Conservation (phyloP, 2,113 vertebrate species). For the Leucoraja erinaceus region DNA sequence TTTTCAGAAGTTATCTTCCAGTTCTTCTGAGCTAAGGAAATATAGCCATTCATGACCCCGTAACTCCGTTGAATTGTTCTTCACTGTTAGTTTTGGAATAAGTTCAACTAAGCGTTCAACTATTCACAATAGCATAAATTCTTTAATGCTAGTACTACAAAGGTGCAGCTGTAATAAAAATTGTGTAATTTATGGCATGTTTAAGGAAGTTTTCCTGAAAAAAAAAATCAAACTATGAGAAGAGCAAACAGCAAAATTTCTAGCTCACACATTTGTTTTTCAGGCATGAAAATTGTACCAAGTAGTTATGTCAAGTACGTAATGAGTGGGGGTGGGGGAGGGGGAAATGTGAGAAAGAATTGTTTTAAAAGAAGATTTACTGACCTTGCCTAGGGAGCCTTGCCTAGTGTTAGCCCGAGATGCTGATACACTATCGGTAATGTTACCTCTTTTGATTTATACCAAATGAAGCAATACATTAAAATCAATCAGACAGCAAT, state of each 20-base stretch:
- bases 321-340: no score
- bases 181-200: neutral
- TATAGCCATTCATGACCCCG: neutral
- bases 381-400: neutral
- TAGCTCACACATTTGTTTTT: neutral
- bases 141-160: neutral
- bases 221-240: neutral
- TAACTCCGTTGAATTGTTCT: neutral
- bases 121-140: neutral
- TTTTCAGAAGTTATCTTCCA: neutral
- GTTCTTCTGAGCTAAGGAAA: neutral
- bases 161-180: conserved; percentile 4
- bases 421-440: neutral
- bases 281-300: neutral
- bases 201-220: neutral
- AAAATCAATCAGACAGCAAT: neutral
- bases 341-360: neutral
- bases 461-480: neutral
- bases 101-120: neutral
- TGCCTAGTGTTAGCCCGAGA: neutral
- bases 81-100: neutral
- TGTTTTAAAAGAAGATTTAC: neutral
- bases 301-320: neutral
- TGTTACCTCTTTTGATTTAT: neutral
- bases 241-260: neutral